phyloP scores from a whole-genome alignment of 2,797 vertebrate species.

The Halcyon smyrnensis region DNA sequence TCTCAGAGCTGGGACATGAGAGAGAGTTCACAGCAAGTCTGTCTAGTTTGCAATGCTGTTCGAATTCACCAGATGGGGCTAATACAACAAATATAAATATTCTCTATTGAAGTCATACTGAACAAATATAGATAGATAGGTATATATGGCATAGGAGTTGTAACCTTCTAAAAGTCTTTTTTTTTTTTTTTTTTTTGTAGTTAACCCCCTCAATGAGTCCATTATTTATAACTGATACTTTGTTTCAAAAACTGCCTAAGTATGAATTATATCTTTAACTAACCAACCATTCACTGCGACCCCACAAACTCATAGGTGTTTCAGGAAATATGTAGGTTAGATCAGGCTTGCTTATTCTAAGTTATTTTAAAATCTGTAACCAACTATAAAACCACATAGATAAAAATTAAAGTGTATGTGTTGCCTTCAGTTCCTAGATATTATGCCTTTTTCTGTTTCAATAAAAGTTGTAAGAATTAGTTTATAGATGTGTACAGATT shows the following conservation, averaged over 20 bases:
- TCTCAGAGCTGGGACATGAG: background rate
- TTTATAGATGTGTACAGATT: background rate
- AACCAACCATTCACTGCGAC: background rate
- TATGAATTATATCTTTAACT: background rate
- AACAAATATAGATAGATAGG: background rate
- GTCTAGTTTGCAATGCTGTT: constrained; percentile 52
- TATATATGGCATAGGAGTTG: background rate
- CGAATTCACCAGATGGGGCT: constrained; percentile 72
- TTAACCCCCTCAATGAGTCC: background rate
- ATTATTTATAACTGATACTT: background rate
- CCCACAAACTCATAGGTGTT: background rate
- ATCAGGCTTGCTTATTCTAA: background rate
- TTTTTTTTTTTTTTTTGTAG: background rate
- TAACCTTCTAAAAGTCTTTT: background rate
- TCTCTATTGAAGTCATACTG: background rate
- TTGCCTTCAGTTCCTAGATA: background rate
- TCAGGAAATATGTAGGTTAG: background rate
- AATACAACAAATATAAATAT: constrained; percentile 56
- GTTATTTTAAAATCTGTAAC: background rate
- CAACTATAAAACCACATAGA: background rate
- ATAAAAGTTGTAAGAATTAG: background rate
- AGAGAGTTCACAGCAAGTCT: background rate
- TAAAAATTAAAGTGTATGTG: background rate
- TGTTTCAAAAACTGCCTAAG: background rate
- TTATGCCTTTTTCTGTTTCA: background rate